Evolutionary conservation across 2,797 vertebrate species (phyloP).

Genomic region (Enteromius radiatus): DNA sequence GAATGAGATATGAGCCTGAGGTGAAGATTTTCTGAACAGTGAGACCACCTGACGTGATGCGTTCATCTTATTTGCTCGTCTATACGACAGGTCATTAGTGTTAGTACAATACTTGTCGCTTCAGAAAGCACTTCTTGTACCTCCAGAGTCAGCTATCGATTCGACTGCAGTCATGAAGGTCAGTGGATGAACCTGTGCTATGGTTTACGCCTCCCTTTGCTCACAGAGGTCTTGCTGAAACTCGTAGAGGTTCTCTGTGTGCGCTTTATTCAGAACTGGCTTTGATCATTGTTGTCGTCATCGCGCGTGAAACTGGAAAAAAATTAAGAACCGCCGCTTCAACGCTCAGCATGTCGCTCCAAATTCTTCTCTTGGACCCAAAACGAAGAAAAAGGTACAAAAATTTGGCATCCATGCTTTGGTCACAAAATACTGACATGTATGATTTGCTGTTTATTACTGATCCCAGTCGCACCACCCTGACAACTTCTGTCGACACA

Average conservation of each 20-base stretch:
- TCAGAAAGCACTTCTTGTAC: background rate
- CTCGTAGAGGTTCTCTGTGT: conserved; percentile 45
- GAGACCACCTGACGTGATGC: conserved; percentile 3
- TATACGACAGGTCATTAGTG: conserved; percentile 9
- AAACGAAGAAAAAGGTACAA: conserved; percentile 83
- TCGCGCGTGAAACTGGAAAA: conserved; percentile 32
- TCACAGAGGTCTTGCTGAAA: conserved; percentile 45
- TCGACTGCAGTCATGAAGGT: conserved; percentile 17
- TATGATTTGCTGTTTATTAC: conserved; percentile 80
- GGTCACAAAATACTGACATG: conserved; percentile 98
- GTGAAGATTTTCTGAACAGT: conserved; percentile 43
- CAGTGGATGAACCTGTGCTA: conserved; percentile 17
- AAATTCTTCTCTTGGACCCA: conserved; percentile 63
- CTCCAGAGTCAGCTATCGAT: background rate
- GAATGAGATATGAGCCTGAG: conserved; percentile 53
- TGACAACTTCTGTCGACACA: conserved; percentile 65
- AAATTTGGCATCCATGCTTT: conserved; percentile 99
- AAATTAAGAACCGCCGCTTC: conserved; percentile 43
- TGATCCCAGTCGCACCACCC: conserved; percentile 83
- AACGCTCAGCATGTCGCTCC: conserved; percentile 44
- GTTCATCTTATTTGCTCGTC: background rate
- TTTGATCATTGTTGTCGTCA: conserved; percentile 44
- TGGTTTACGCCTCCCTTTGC: conserved; percentile 18
- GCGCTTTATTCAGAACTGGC: conserved; percentile 49
- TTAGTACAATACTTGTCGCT: conserved; percentile 9